Evolutionary conservation across 2,888 invertebrate genomes (phyloP), one percentile per base, ranked within the genome.

Genomic region (Hofmannophila pseudospretella): DNA sequence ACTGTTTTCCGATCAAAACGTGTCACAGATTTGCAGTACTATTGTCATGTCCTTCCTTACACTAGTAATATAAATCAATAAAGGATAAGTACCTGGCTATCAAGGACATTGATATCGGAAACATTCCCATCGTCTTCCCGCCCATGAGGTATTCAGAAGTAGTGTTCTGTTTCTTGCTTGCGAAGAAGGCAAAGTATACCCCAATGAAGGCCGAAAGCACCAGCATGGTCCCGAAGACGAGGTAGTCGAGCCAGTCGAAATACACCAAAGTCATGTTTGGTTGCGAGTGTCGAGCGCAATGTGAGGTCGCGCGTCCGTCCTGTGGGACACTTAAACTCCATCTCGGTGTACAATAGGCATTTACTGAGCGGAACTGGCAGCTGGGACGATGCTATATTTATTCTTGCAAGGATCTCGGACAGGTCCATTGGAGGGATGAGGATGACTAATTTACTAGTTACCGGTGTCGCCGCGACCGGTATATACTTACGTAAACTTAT

Each of bases 91-190:
- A 93, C 93, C 93, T 93, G 55, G 93, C 92, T 49, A 93, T 92
- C 40, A 93, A 74, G 8, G 93, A 93, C 92, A 93, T 92, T 34
- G 93, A 92, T 59, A 93, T 92, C 0, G 93, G 93, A 52, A 93
- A 91, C 51, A 93, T 90, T n/a, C 92, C 91, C 92, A 93, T 93
- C 7, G 89, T 91, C 59, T 92, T 92, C 12, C 93, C 92, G 4
- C 93, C 93, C 87, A 93, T 90, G 38, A 93, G 82, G 54, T 93
- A 93, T 54, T 93, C 93, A 11, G 89, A 72, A 0, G 93, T 92
- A 0, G 92, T 92, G 56, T 93, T 90, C 49, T 91, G 90, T 54
- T 91, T 92, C 56, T 89, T 88, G 45, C 86, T 84, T 1, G 92
- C 91, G 58, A 90, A 91, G 69, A 91, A 92, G 2, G 91, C 93